Base-by-base conservation (phyloP, 2,113 vertebrate species). In the Corydoras maculifer region DNA sequence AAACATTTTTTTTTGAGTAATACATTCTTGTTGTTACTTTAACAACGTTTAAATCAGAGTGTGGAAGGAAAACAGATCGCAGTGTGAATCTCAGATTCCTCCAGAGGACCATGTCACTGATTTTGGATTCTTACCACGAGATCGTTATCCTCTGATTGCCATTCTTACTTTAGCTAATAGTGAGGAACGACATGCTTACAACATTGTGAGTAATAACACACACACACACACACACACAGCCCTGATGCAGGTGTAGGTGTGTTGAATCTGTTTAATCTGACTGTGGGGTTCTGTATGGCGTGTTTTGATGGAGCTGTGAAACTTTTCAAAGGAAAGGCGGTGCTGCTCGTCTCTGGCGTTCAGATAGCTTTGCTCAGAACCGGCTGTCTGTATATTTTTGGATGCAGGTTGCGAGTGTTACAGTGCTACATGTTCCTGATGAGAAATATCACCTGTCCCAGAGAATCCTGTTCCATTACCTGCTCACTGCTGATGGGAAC, bases 361-460 rank as follows among this genome's bases (percentile, higher is more conserved):
- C 18, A 43, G 35, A 8, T 2, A 8, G 4, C 35, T 1, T 43
- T 43, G 7, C 35, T 43, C 7, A 43, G 35, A 8, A 43, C 35
- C 35, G 35, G 35, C 4, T 43, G 35, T 43, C 35, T 43, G 35
- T 43, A 43, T 43, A 43, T 43, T 43, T 43, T 43, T 43, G 50
- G 50, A 58, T 58, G 48, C 15, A 99, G 97, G 86, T 94, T 78
- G 89, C 93, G 74, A 93, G 91, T 88, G 85, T 98, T 61, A 91
- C 91, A 1, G 90, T 97, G 67, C 79, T 98, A 82, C 97, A 99
- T 25, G 68, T 98, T 82, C 94, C 97, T 65, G 97, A 99, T 84
- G 87, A 91, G 48, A 93, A 84, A 77, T 93, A 95, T 80, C 85
- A 86, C 25, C 88, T 98, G 15, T 85, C 94, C 75, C 91, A 92